Evolutionary conservation across 1,140 invertebrate species (phyloP).

Genomic region (Eciton burchellii): DNA sequence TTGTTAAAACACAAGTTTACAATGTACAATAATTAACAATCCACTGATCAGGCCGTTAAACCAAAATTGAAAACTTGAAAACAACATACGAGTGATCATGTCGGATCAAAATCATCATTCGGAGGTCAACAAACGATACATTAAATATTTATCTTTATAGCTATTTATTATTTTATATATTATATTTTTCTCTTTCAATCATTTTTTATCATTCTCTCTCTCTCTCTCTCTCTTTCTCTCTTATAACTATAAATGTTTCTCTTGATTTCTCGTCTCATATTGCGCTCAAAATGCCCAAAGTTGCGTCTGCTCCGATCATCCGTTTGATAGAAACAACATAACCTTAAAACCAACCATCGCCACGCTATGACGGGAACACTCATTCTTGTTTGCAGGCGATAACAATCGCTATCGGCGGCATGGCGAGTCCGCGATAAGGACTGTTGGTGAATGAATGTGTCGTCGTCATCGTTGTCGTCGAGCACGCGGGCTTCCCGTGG

Average conservation of each 20-base stretch:
- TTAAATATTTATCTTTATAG: too few species aligned
- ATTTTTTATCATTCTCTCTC: neutral
- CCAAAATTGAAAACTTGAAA: too few species aligned
- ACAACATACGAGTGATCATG: too few species aligned
- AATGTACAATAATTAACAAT: too few species aligned
- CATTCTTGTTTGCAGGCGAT: neutral
- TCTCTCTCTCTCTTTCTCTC: too few species aligned
- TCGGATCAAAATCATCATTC: too few species aligned
- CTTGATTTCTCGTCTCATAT: neutral
- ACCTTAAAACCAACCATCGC: conserved; percentile 41
- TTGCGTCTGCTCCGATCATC: conserved; percentile 57
- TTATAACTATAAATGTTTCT: neutral
- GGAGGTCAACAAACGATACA: too few species aligned
- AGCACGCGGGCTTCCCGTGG: too few species aligned
- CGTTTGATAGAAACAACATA: conserved; percentile 31
- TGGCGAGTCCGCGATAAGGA: conserved; percentile 51
- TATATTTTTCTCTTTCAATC: neutral
- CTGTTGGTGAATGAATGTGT: conserved; percentile 21
- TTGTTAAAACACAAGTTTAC: too few species aligned
- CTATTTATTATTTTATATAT: neutral
- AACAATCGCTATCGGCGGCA: conserved; percentile 32
- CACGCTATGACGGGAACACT: conserved; percentile 10
- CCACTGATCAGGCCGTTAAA: too few species aligned
- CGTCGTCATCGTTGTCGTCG: conserved; percentile 4
- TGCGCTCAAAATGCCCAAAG: conserved; percentile 14